phyloP scores from a whole-genome alignment of 2,888 invertebrate species.

The Apotomis capreana region DNA sequence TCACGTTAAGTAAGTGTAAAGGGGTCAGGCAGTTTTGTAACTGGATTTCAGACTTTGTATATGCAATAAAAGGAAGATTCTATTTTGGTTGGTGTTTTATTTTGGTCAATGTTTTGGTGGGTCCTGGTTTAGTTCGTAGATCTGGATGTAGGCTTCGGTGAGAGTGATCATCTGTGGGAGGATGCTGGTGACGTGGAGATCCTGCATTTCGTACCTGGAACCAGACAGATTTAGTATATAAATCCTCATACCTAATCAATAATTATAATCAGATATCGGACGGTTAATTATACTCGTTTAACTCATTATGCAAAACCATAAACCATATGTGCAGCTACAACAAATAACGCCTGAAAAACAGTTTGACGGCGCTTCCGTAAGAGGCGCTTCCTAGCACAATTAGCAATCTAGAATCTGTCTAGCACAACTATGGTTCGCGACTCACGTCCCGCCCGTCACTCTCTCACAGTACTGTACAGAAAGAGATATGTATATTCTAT shows the following conservation, averaged over 20 bases:
- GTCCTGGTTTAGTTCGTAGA: slow-evolving; percentile 85
- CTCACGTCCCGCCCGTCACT: too few relatives aligned
- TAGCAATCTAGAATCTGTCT: too few relatives aligned
- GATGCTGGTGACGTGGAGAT: slow-evolving; percentile 98
- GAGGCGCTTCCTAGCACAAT: too few relatives aligned
- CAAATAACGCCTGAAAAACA: too few relatives aligned
- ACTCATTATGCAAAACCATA: too few relatives aligned
- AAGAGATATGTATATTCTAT: too few relatives aligned
- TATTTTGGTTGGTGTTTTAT: slow-evolving; percentile 56
- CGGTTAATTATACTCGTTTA: too few relatives aligned
- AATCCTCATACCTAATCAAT: too few relatives aligned
- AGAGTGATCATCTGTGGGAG: slow-evolving; percentile 99
- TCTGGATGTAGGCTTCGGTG: slow-evolving; percentile 99
- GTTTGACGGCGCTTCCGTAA: too few relatives aligned
- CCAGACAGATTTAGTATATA: not conserved
- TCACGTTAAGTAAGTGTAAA: slow-evolving; percentile 58
- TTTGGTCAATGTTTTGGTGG: slow-evolving; percentile 52
- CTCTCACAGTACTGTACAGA: too few relatives aligned
- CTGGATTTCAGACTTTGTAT: slow-evolving; percentile 68
- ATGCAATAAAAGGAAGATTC: slow-evolving; percentile 70
- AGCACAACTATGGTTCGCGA: too few relatives aligned
- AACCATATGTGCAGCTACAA: too few relatives aligned
- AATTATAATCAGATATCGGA: not conserved
- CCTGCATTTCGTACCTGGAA: slow-evolving; percentile 93
- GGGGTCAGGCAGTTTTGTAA: slow-evolving; percentile 62